Percentiles rank a stretch among this genome's conserved stretches.
phyloP scores from a whole-genome alignment of 2,797 vertebrate species.

The Myotis pilosus region DNA sequence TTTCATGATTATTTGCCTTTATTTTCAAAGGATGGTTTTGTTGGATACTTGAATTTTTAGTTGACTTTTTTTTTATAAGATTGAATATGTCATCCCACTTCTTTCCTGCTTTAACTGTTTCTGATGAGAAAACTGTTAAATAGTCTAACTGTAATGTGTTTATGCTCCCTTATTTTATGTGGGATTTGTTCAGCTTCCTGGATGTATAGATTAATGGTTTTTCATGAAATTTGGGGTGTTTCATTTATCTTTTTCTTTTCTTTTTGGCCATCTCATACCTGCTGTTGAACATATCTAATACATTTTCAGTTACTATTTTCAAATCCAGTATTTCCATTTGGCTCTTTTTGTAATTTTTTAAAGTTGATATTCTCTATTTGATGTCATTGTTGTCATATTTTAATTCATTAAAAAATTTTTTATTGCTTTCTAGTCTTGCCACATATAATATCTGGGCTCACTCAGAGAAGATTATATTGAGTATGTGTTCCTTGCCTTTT shows the following conservation, averaged over 20 bases:
- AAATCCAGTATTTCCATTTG: conserved; percentile 5
- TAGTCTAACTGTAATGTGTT: neutral
- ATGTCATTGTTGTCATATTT: neutral
- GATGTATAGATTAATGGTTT: neutral
- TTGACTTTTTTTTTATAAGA: neutral
- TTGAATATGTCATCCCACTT: neutral
- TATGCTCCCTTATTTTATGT: neutral
- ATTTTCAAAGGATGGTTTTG: neutral
- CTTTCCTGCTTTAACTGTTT: conserved; percentile 1
- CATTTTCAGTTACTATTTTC: neutral
- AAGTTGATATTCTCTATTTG: neutral
- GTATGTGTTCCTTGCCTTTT: neutral
- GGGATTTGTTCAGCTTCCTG: neutral
- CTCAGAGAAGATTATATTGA: neutral
- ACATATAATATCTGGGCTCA: neutral
- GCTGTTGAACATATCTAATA: neutral
- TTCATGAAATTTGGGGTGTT: neutral
- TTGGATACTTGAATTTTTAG: neutral
- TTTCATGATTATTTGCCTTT: neutral
- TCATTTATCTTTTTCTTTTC: neutral
- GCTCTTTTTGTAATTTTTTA: neutral
- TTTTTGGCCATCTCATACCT: neutral
- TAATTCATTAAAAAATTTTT: neutral
- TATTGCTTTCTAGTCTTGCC: neutral
- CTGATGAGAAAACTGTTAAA: neutral